Base-by-base conservation (phyloP, 1,140 invertebrate genomes). In the Drosophila pandora region DNA sequence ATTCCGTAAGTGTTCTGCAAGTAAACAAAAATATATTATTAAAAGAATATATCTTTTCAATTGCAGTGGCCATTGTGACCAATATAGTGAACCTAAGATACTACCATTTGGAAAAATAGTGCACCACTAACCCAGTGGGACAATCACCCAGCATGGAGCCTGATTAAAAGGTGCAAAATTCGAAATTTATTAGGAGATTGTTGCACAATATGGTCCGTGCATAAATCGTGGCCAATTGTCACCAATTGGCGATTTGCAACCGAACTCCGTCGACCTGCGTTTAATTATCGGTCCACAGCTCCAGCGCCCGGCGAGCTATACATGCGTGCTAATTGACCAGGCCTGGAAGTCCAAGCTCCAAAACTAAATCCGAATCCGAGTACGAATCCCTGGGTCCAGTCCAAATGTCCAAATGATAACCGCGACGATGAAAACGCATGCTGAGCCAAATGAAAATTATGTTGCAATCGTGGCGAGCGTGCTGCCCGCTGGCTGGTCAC, bases 201-300 rank as follows among this genome's bases (percentile, higher is more conserved):
- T 87, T 87, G 79, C 79, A 64, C 82, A 87, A 87, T 74, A 39
- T n/a, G 13, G 45, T 10, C 32, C 48, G 52, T 23, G 55, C 82
- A 87, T 88, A 88, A 87, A 87, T 87, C 74, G 83, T 87, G 69
- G 56, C 59, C 82, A 88, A 82, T 88, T 87, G 83, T 87, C 83
- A 81, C 83, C 78, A 74, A 37, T 4, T 37, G 82, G 57, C 52
- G 17, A 17, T 55, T 56, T 63, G 50, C 56, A 54, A 73, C 17
- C 54, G 69, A 60, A 45, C 68, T 65, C 34, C 9, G 7, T 47
- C 64, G 65, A 56, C 62, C 62, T 67, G 63, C 55, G 76, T 83
- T 87, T 87, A 82, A 87, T 87, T 85, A 85, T 87, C 82, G 74
- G 32, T 68, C 59, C 83, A 52, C 49, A 25, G 21, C 12, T 37